Evolutionary conservation across 2,888 invertebrate genomes (phyloP), one percentile per base, ranked within the genome.

Genomic region (Pocota personata): DNA sequence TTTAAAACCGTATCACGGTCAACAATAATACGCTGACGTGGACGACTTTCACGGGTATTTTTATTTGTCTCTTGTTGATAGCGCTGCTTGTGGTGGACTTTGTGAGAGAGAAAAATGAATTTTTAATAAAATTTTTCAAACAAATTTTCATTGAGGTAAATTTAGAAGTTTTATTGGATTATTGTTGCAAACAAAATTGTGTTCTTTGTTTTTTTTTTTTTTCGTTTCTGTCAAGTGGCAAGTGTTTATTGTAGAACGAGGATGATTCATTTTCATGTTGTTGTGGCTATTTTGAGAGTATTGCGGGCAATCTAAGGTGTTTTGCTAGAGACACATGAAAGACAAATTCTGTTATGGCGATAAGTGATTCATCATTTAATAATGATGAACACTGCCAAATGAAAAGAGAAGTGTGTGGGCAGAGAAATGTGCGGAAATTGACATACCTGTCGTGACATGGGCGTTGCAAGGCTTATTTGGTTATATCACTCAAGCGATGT

Each of bases 1-100:
- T 91, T 91, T 77, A 92, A 87, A 78, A 92, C 92, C 8, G 91
- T 92, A 78, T 92, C 92, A 87, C 92, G 89, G 88, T 92, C 92
- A 55, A 92, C 90, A 84, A 89, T 89, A 52, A 92, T 88, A 50
- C 91, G 90, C 82, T 91, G 91, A 27, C 92, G 90, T 16, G 90
- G 82, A 55, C 92, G 92, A 88, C 92, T 92, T 75, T 89, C 90
- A 55, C 92, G 88, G 72, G 77, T 87, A 72, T 83, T 87, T 79
- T 79, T 83, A 52, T 43, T 46, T 43, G 71, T 50, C 30, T 87
- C 79, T 50, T 62, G 71, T 30, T 75, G 52, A 10, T 57, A 71
- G 14, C 48, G 67, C 4, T 67, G 57, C 52, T 66, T 77, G 50
- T 77, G 37, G 16, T 43, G 30, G 58, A 82, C 87, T 87, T 82